A percentile compares a stretch with the other conserved stretches of the same genome.
Evolutionary conservation across 2,888 invertebrate species (phyloP).

Genomic region (Chloromyia formosa): DNA sequence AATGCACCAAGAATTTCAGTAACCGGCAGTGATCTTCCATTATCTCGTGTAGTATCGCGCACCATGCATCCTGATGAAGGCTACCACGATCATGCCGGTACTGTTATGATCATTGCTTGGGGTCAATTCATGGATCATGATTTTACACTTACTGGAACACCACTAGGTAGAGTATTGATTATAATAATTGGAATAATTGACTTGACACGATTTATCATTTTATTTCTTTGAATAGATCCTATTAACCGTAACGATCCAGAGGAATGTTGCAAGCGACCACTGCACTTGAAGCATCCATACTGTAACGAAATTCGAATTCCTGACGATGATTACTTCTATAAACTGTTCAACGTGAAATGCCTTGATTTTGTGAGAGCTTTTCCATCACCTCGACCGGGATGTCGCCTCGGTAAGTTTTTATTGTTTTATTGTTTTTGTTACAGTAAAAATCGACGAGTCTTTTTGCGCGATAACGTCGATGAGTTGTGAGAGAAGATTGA

Average conservation of each 20-base stretch:
- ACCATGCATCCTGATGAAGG: slow-evolving; percentile 94
- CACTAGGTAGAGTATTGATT: slow-evolving; percentile 73
- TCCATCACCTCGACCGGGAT: slow-evolving; percentile 86
- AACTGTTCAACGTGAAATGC: slow-evolving; percentile 83
- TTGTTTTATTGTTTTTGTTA: neutral
- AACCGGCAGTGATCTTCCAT: slow-evolving; percentile 79
- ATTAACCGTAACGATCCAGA: slow-evolving; percentile 89
- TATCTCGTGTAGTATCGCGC: slow-evolving; percentile 85
- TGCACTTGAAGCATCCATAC: slow-evolving; percentile 86
- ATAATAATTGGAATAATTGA: neutral
- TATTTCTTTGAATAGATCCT: slow-evolving; percentile 70
- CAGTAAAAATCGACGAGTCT: too few relatives aligned
- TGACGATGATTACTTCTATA: slow-evolving; percentile 90
- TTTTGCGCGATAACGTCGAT: too few relatives aligned
- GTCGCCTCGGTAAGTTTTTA: slow-evolving; percentile 75
- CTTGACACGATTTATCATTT: neutral
- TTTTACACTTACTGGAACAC: slow-evolving; percentile 87
- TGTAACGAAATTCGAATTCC: slow-evolving; percentile 90
- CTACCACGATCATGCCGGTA: slow-evolving; percentile 92
- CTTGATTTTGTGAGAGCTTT: slow-evolving; percentile 91
- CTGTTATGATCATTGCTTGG: slow-evolving; percentile 93
- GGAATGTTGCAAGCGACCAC: slow-evolving; percentile 85
- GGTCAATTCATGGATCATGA: slow-evolving; percentile 97
- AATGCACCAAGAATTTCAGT: slow-evolving; percentile 83
- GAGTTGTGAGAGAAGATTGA: neutral